Percentiles rank a stretch among this genome's conserved stretches.
Evolutionary conservation across 2,113 vertebrate species (phyloP).

Genomic region (Camelus dromedarius): DNA sequence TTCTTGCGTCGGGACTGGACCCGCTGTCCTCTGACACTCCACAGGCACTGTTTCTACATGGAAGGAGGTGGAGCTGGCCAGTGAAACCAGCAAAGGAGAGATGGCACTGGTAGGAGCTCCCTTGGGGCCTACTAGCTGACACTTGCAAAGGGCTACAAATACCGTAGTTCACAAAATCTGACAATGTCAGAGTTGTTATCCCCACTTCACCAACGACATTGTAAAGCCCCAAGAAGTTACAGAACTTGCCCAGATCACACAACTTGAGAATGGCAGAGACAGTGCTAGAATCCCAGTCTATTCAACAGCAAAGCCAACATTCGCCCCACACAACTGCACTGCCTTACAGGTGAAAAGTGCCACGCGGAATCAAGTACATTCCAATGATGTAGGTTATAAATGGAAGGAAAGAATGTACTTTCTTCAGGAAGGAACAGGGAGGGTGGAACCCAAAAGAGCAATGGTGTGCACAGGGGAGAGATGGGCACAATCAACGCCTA

Average conservation of each 20-base stretch:
- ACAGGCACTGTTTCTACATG: background rate
- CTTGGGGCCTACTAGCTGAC: no score
- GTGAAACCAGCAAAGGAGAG: background rate
- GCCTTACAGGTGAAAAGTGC: background rate
- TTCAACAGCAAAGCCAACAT: background rate
- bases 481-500: fast-evolving
- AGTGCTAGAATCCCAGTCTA: background rate
- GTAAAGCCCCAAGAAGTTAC: background rate
- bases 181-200: background rate
- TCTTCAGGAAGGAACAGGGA: background rate
- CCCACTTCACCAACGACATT: background rate
- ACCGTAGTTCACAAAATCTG: background rate
- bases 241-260: background rate
- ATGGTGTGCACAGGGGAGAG: fast-evolving
- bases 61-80: background rate
- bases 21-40: background rate
- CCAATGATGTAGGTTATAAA: background rate
- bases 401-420: background rate
- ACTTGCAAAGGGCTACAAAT: background rate
- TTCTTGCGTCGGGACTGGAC: background rate
- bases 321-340: background rate
- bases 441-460: background rate
- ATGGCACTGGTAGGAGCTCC: background rate
- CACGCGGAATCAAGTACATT: background rate
- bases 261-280: no score